These are phyloP conservation scores for Catharus bicknelli DNA, from an alignment of 2,113 vertebrate species.

Conservation along the genomic window DNA sequence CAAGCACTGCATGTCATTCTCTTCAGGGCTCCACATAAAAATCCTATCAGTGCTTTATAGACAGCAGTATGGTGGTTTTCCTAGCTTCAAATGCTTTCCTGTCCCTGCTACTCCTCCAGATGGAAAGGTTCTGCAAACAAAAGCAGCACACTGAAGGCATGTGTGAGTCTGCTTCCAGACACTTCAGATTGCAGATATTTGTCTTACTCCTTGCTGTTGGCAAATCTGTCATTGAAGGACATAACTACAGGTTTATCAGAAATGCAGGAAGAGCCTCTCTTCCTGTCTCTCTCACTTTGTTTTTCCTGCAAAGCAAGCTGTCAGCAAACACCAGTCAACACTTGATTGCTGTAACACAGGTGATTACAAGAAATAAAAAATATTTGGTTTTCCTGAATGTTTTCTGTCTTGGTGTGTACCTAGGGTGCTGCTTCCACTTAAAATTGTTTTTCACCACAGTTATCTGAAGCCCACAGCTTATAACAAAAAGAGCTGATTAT, in stretches of 20 bases:
- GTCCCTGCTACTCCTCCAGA: neutral
- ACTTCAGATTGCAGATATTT: neutral
- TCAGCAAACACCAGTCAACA: neutral
- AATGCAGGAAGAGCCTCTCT: neutral
- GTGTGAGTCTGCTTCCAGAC: neutral
- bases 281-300: neutral
- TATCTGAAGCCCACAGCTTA: neutral
- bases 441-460: neutral
- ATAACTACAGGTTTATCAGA: neutral
- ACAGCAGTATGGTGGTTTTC: neutral
- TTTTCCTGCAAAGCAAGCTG: neutral
- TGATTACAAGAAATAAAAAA: neutral
- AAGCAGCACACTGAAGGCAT: neutral
- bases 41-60: neutral
- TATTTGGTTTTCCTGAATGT: neutral
- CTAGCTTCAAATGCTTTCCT: neutral
- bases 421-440: neutral
- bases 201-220: neutral
- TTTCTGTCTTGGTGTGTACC: neutral
- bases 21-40: slow-evolving; percentile 1
- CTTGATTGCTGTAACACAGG: neutral
- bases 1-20: neutral
- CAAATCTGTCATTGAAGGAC: neutral
- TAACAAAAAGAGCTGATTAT: slow-evolving; percentile 8
- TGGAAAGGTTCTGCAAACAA: neutral